Conservation (phyloP, 2,113 vertebrate genomes). For the Zapus hudsonius region DNA sequence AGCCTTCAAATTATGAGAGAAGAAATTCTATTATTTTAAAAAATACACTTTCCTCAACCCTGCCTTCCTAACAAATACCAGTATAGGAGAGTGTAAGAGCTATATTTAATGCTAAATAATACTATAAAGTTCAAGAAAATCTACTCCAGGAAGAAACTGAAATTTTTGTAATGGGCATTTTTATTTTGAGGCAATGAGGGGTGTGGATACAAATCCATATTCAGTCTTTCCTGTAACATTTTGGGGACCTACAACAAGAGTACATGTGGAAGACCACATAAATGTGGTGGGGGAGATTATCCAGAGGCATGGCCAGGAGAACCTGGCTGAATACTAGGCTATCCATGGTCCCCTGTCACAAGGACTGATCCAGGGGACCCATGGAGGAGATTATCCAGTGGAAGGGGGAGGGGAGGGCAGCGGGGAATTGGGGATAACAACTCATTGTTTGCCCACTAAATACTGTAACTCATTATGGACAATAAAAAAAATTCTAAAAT, state of each 20-base stretch:
- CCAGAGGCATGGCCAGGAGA: no score
- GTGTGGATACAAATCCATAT: neutral
- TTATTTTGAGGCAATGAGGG: neutral
- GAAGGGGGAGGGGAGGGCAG: no score
- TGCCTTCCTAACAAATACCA: neutral
- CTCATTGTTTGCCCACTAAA: no score
- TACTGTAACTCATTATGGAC: no score
- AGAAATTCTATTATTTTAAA: neutral
- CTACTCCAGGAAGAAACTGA: neutral
- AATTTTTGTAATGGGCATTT: neutral
- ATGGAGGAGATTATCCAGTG: no score
- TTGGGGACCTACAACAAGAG: neutral
- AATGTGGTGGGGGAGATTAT: no score
- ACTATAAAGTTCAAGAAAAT: neutral
- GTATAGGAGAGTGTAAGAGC: neutral
- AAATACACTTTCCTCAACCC: neutral
- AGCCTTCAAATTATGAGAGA: neutral
- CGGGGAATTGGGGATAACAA: no score
- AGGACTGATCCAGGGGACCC: no score
- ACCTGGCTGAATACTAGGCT: no score
- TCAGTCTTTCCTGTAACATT: neutral
- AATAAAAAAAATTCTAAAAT: neutral
- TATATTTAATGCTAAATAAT: neutral
- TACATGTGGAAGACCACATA: neutral
- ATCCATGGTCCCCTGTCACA: no score